Conservation (phyloP, 2,113 vertebrate genomes). For the Megaceryle torquata region DNA sequence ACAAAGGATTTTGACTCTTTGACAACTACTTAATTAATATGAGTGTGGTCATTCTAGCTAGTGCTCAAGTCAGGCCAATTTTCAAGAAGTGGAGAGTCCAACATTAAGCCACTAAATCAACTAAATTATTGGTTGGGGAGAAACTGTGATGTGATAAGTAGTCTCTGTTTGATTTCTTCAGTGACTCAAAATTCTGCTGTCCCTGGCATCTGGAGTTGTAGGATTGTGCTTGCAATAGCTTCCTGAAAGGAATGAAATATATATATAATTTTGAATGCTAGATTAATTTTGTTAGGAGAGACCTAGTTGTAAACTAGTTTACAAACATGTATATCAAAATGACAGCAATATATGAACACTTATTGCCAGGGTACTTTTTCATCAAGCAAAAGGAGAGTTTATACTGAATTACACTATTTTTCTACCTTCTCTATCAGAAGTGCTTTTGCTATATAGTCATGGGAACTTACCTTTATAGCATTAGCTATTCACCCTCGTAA, state of each 20-base stretch:
- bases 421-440: not conserved
- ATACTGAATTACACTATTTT: not conserved
- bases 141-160: slow-evolving; percentile 20
- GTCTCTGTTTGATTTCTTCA: not conserved
- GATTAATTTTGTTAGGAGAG: slow-evolving; percentile 15
- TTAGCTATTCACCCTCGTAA: slow-evolving; percentile 79
- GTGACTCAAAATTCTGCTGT: not conserved
- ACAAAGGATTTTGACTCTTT: not conserved
- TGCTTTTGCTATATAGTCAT: slow-evolving; percentile 60
- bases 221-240: not conserved
- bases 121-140: slow-evolving; percentile 29
- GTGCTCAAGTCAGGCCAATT: slow-evolving; percentile 20
- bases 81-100: slow-evolving; percentile 24
- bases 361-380: not conserved
- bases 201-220: not conserved
- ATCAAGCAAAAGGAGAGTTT: not conserved
- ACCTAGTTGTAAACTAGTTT: not conserved
- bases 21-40: slow-evolving; percentile 49
- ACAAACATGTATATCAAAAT: not conserved
- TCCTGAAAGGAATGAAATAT: not conserved
- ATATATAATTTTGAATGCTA: not conserved
- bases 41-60: slow-evolving; percentile 32
- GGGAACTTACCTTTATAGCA: slow-evolving; percentile 79
- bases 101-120: slow-evolving; percentile 25
- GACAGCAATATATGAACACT: not conserved